These are phyloP conservation scores for Boloria selene DNA, from an alignment of 2,888 invertebrate genomes.

Conservation along the genomic window DNA sequence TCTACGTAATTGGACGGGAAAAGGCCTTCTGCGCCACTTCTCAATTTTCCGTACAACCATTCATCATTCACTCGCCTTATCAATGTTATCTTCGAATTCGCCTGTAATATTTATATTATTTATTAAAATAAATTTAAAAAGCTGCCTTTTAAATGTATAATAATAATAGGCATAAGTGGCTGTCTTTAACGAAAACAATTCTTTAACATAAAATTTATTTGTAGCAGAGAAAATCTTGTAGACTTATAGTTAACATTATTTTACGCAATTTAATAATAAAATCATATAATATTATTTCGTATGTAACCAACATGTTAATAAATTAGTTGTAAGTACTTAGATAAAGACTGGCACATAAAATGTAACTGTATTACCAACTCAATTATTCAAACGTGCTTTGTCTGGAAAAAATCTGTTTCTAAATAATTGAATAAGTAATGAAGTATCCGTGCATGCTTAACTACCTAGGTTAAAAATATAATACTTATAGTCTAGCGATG, in stretches of 20 bases:
- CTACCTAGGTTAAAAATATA: slow-evolving; percentile 13
- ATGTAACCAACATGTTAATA: too few relatives aligned
- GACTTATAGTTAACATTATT: too few relatives aligned
- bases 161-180: too few relatives aligned
- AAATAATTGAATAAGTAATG: slow-evolving; percentile 5
- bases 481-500: slow-evolving; percentile 4
- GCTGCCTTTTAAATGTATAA: too few relatives aligned
- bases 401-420: not conserved
- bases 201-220: too few relatives aligned
- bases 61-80: slow-evolving; percentile 87
- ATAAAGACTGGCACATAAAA: not conserved
- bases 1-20: slow-evolving; percentile 92
- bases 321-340: too few relatives aligned
- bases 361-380: not conserved
- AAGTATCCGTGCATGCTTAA: not conserved
- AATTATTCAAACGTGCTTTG: slow-evolving; percentile 8
- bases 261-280: too few relatives aligned
- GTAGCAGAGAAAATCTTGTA: too few relatives aligned
- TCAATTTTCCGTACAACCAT: slow-evolving; percentile 90
- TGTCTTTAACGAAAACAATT: too few relatives aligned
- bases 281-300: too few relatives aligned
- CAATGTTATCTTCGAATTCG: slow-evolving; percentile 87
- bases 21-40: slow-evolving; percentile 86
- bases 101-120: slow-evolving; percentile 73
- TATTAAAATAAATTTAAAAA: not conserved